phyloP scores from a whole-genome alignment of 2,888 invertebrate genomes.

The Drosophila mercatorum region DNA sequence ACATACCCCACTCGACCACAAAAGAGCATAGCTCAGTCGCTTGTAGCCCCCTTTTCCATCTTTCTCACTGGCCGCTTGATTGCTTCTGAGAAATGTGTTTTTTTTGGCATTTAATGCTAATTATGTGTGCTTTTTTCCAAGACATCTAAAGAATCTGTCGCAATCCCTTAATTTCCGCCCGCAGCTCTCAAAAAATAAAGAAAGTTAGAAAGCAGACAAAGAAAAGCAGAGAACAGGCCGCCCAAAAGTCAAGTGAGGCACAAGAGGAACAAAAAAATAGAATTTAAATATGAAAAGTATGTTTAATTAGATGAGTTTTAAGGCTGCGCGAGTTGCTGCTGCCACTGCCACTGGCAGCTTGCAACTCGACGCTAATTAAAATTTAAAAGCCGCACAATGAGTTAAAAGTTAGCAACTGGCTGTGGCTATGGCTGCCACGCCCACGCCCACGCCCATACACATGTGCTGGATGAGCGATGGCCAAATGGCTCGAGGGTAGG shows the following conservation, averaged over 20 bases:
- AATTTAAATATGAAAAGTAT: conserved; percentile 28
- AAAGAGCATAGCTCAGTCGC: not conserved
- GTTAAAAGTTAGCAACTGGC: conserved; percentile 72
- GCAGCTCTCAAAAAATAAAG: not conserved
- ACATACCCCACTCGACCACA: not conserved
- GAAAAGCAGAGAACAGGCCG: conserved; percentile 21
- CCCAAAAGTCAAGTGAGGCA: conserved; percentile 41
- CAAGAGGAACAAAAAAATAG: not conserved
- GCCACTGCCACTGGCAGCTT: conserved; percentile 40
- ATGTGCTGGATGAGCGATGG: conserved; percentile 37
- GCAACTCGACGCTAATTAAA: conserved; percentile 76
- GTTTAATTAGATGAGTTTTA: conserved; percentile 69
- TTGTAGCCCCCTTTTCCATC: no score
- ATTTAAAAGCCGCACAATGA: conserved; percentile 80
- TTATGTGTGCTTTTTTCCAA: not conserved
- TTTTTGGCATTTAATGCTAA: conserved; percentile 1
- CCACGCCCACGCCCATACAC: conserved; percentile 8
- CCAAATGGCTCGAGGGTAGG: conserved; percentile 23
- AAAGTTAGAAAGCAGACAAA: conserved; percentile 8
- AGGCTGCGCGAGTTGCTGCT: conserved; percentile 39
- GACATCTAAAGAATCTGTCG: conserved; percentile 1
- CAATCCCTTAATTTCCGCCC: not conserved
- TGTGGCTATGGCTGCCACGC: conserved; percentile 34
- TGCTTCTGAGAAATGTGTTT: not conserved
- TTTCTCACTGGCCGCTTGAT: not conserved